These are phyloP conservation scores for Sphaerodactylus townsendi DNA, from an alignment of 2,113 vertebrate species.

Conservation along the genomic window DNA sequence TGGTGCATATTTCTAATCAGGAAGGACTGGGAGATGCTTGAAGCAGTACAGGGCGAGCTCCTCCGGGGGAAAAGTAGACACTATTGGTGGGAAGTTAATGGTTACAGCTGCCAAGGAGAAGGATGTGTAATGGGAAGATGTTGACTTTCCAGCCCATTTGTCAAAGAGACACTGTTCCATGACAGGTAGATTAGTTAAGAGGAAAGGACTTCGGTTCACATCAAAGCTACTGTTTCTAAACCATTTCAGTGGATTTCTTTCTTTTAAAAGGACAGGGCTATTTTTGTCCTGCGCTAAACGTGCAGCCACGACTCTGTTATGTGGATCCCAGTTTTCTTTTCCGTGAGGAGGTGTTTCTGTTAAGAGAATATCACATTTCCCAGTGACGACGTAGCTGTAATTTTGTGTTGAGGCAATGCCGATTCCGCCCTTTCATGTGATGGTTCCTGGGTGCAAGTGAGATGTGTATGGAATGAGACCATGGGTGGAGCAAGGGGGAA, in stretches of 20 bases:
- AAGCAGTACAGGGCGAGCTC: background rate
- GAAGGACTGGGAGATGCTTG: background rate
- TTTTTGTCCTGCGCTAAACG: background rate
- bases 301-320: background rate
- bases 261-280: background rate
- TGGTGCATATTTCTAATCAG: background rate
- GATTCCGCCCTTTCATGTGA: too few species aligned
- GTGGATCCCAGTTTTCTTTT: background rate
- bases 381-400: background rate
- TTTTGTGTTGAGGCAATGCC: too few species aligned
- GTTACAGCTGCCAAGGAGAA: background rate
- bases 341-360: background rate
- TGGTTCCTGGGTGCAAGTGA: too few species aligned
- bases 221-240: background rate
- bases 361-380: background rate
- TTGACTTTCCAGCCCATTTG: slow-evolving; percentile 11
- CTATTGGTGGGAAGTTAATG: slow-evolving; percentile 15
- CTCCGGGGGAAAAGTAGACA: background rate
- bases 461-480: too few species aligned
- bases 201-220: background rate
- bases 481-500: too few species aligned
- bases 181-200: background rate
- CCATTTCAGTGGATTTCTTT: too few species aligned
- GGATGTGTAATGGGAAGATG: slow-evolving; percentile 3
- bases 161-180: background rate